Conservation (phyloP, 1,140 invertebrate genomes). For the Apis dorsata region DNA sequence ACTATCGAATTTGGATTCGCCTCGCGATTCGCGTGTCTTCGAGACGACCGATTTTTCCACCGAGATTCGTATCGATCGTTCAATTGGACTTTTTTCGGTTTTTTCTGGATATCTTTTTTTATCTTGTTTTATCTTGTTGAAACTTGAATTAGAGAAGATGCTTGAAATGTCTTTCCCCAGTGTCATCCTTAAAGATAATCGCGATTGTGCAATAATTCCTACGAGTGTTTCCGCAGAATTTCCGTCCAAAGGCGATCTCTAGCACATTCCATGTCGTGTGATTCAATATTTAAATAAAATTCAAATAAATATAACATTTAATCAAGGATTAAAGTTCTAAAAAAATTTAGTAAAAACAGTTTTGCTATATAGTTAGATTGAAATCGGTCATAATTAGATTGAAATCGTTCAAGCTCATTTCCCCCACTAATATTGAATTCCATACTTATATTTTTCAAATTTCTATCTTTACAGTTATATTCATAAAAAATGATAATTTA, state of each 20-base stretch:
- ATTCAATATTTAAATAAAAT: background rate
- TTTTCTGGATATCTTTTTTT: background rate
- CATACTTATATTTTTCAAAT: background rate
- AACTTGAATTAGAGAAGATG: background rate
- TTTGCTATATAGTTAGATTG: background rate
- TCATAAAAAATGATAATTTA: too few relatives aligned
- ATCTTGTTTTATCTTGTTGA: background rate
- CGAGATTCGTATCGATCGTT: constrained; percentile 7
- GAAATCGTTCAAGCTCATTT: background rate
- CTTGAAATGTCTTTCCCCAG: background rate
- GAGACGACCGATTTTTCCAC: constrained; percentile 50
- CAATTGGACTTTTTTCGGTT: background rate
- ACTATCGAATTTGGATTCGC: background rate
- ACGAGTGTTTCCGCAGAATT: background rate
- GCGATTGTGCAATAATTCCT: background rate
- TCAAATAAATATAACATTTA: background rate
- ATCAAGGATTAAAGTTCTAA: background rate
- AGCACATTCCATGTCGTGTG: constrained; percentile 3
- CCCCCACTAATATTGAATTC: background rate
- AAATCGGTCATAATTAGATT: background rate
- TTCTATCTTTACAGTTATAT: too few relatives aligned
- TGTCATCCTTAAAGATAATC: background rate
- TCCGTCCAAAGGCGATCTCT: background rate
- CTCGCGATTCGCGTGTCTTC: constrained; percentile 60
- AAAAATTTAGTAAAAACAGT: background rate